Base-by-base conservation (phyloP, 2,888 invertebrate species). In the Hartigia nigra region DNA sequence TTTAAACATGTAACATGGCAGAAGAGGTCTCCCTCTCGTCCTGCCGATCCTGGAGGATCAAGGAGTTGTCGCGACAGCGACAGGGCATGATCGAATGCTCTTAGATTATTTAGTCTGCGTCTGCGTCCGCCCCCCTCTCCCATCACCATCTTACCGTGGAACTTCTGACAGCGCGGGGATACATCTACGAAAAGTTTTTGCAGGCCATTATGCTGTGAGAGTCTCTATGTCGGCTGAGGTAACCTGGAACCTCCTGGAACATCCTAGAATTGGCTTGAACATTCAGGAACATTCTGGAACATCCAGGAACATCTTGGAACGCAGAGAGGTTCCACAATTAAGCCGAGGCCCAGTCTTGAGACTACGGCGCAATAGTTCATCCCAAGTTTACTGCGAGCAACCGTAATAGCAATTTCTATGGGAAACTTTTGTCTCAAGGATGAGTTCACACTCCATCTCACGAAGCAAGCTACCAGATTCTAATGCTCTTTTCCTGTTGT, bases 81-180 rank as follows among this genome's bases (percentile, higher is more conserved):
- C 76, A 76, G 75, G 75, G 72, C 70, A 76, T 78, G 78, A 78
- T 78, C 78, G 78, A 78, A 78, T 75, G 75, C 12, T 76, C 69
- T 76, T 78, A 78, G 55, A 78, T 78, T 78, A 78, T 78, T 78
- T 78, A 78, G 37, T 23, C 31, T 35, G 69, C 70, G n/a, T n/a
- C n/a, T n/a, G n/a, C n/a, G n/a, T n/a, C n/a, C n/a, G 32, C n/a
- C 69, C 31, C 23, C 36, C 34, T 23, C 36, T 2, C 12, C 72
- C 31, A n/a, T n/a, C n/a, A n/a, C 14, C 72, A 32, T 72, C n/a
- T 31, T 31, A 34, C 72, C 72, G 31, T 72, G 12, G 36, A 76
- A 55, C 31, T 75, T 78, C 75, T 72, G 75, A 70, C 78, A 70
- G 75, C n/a, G 32, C 70, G 37, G 70, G 36, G 76, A n/a, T 74